Conservation (phyloP, 2,888 invertebrate species). For the Meganola albula region DNA sequence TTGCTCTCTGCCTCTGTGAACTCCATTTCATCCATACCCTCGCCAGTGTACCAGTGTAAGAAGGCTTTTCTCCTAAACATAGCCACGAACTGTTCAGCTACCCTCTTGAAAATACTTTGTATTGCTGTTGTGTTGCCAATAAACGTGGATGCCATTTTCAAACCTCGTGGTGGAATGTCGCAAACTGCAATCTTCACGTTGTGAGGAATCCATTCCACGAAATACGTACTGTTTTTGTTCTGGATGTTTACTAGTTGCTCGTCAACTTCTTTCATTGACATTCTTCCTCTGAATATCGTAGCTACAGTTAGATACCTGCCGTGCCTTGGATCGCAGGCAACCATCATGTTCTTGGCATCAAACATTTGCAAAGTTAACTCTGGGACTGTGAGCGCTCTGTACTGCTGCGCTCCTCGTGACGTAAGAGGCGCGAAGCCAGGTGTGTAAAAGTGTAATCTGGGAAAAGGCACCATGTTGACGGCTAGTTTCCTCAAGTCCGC, state of each 20-base stretch:
- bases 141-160: constrained; percentile 93
- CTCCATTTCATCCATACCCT: constrained; percentile 96
- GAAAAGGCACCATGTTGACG: constrained; percentile 82
- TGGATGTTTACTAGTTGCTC: constrained; percentile 87
- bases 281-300: constrained; percentile 91
- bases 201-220: constrained; percentile 89
- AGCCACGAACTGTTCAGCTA: constrained; percentile 90
- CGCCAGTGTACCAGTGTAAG: constrained; percentile 97
- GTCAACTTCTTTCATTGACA: constrained; percentile 96
- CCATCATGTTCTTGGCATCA: constrained; percentile 89
- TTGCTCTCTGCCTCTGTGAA: constrained; percentile 94
- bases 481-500: constrained; percentile 67
- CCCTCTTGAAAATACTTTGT: constrained; percentile 91
- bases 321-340: constrained; percentile 93
- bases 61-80: constrained; percentile 98
- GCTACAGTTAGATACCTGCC: constrained; percentile 94
- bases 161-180: constrained; percentile 84
- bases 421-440: constrained; percentile 82
- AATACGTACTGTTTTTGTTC: constrained; percentile 87
- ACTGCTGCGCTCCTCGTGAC: constrained; percentile 91
- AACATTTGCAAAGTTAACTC: constrained; percentile 84
- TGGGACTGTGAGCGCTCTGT: constrained; percentile 92
- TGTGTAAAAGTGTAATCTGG: constrained; percentile 74
- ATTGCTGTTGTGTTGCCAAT: constrained; percentile 92
- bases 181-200: constrained; percentile 89